Evolutionary conservation across 2,113 vertebrate species (phyloP).

Genomic region (Pterophyllum scalare): DNA sequence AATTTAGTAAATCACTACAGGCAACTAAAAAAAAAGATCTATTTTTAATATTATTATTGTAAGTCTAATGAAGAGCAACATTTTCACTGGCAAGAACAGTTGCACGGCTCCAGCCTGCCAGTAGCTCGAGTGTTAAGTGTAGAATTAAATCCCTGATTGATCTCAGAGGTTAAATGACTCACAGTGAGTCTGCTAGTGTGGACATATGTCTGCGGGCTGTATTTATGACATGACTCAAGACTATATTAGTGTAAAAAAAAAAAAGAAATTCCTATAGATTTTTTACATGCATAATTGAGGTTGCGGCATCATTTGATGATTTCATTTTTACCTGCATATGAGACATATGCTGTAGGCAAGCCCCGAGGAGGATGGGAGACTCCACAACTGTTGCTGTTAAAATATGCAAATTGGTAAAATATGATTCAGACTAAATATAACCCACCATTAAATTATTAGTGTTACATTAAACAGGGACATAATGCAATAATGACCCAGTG

Average conservation of each 20-base stretch:
- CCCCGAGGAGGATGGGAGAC: slow-evolving; percentile 51
- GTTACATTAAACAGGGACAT: slow-evolving; percentile 57
- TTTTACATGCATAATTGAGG: slow-evolving; percentile 19
- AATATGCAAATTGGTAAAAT: slow-evolving; percentile 69
- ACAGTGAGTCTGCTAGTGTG: background rate
- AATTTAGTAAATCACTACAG: background rate
- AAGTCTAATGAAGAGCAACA: background rate
- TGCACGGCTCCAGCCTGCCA: background rate
- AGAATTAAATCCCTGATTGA: slow-evolving; percentile 15
- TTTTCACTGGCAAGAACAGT: background rate
- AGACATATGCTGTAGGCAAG: slow-evolving; percentile 55
- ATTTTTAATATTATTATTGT: background rate
- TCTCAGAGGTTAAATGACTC: slow-evolving; percentile 23
- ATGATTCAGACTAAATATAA: slow-evolving; percentile 67
- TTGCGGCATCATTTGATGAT: slow-evolving; percentile 33
- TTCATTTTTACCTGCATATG: slow-evolving; percentile 40
- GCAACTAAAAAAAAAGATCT: background rate
- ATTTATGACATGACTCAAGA: background rate
- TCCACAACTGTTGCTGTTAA: slow-evolving; percentile 68
- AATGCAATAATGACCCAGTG: slow-evolving; percentile 44
- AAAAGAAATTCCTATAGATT: rapidly evolving
- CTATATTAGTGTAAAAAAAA: background rate
- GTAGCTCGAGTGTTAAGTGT: background rate
- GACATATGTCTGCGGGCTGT: background rate
- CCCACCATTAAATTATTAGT: slow-evolving; percentile 54